These are phyloP conservation scores for Cheilosia soror DNA, from an alignment of 2,888 invertebrate genomes.

Conservation along the genomic window DNA sequence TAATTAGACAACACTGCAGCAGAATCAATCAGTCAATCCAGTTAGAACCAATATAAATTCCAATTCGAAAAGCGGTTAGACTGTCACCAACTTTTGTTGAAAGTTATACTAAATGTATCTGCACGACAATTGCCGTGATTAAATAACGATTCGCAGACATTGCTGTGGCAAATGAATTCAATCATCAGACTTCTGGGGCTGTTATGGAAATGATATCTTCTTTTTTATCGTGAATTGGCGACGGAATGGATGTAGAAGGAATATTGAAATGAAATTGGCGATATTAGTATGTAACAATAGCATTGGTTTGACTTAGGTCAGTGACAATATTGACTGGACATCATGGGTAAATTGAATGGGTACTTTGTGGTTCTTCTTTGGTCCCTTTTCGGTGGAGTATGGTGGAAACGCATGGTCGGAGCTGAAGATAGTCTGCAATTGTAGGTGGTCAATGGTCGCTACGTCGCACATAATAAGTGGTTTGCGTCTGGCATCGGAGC, in stretches of 20 bases:
- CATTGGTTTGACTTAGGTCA: slow-evolving; percentile 59
- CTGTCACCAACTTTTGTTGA: slow-evolving; percentile 29
- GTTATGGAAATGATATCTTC: slow-evolving; percentile 48
- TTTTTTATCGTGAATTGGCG: slow-evolving; percentile 48
- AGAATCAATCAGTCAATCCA: slow-evolving; percentile 66
- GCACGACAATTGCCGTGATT: slow-evolving; percentile 27
- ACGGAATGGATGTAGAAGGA: slow-evolving; percentile 45
- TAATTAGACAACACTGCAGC: slow-evolving; percentile 50
- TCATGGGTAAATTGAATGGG: slow-evolving; percentile 42
- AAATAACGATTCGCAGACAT: slow-evolving; percentile 33
- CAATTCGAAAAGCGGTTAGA: slow-evolving; percentile 26
- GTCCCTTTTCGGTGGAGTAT: slow-evolving; percentile 1
- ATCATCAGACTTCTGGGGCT: slow-evolving; percentile 35
- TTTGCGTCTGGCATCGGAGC: slow-evolving; percentile 48
- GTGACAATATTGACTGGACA: slow-evolving; percentile 60
- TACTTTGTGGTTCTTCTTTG: slow-evolving; percentile 36
- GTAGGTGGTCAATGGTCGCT: slow-evolving; percentile 46
- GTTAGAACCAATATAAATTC: slow-evolving; percentile 52
- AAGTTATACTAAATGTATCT: slow-evolving; percentile 21
- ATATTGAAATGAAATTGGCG: slow-evolving; percentile 48
- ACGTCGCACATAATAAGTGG: slow-evolving; percentile 64
- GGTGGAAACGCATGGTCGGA: background rate
- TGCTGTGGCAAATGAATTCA: slow-evolving; percentile 54
- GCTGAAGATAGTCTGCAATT: slow-evolving; percentile 25
- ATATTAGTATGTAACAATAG: slow-evolving; percentile 51